These are phyloP conservation scores for Phataginus tricuspis DNA, from an alignment of 2,797 vertebrate genomes.

Conservation along the genomic window DNA sequence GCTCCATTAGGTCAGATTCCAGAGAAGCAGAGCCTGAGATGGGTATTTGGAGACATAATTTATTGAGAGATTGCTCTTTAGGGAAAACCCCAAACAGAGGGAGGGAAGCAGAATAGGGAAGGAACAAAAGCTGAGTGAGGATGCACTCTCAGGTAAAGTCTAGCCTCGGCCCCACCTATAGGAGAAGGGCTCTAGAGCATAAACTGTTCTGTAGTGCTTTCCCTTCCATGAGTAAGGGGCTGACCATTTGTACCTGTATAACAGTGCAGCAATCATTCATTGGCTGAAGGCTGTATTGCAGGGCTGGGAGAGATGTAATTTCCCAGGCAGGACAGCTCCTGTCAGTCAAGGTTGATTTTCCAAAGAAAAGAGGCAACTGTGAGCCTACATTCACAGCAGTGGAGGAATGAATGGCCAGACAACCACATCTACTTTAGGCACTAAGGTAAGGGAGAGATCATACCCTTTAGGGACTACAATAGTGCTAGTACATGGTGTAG, in stretches of 20 bases:
- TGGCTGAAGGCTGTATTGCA: not conserved
- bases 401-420: not conserved
- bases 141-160: not conserved
- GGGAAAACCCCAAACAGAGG: not conserved
- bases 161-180: not conserved
- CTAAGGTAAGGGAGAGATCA: not conserved
- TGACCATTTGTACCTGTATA: not conserved
- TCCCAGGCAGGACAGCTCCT: not conserved
- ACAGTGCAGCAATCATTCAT: not conserved
- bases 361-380: not conserved
- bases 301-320: not conserved
- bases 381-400: not conserved
- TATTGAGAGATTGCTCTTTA: not conserved
- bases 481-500: not conserved
- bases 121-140: not conserved
- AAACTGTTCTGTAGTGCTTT: not conserved
- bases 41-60: not conserved
- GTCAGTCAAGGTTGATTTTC: not conserved
- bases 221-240: not conserved
- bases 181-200: not conserved
- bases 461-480: not conserved
- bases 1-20: not conserved
- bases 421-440: not conserved
- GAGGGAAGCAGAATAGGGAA: not conserved
- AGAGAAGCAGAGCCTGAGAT: not conserved